These are phyloP conservation scores for Piscicola geometra DNA, from an alignment of 2,888 invertebrate species.

Conservation along the genomic window DNA sequence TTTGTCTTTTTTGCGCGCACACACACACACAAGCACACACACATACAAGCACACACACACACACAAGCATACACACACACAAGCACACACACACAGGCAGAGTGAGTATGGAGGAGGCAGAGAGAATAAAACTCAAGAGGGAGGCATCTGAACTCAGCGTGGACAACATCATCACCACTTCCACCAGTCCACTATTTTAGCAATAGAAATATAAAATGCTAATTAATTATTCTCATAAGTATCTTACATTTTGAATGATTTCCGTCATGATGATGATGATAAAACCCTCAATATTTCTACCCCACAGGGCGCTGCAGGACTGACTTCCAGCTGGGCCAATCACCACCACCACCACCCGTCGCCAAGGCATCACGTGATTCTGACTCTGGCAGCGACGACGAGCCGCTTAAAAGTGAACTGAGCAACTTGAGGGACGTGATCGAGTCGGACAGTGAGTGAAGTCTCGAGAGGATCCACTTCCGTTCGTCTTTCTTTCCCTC, in stretches of 20 bases:
- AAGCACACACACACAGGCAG: conserved; percentile 43
- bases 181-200: too few species aligned
- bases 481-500: too few species aligned
- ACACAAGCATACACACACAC: too few species aligned
- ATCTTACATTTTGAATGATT: too few species aligned
- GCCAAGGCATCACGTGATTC: background rate
- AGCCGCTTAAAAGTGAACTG: background rate
- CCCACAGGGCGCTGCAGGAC: conserved; percentile 3
- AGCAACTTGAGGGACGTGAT: conserved; percentile 7
- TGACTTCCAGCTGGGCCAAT: background rate
- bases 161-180: conserved; percentile 30
- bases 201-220: too few species aligned
- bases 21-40: too few species aligned
- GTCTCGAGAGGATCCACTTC: too few species aligned
- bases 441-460: background rate
- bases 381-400: background rate
- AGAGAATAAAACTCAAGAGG: conserved; percentile 44
- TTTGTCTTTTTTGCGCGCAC: too few species aligned
- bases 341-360: background rate
- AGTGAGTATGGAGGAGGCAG: conserved; percentile 45
- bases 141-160: conserved; percentile 45
- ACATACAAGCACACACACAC: too few species aligned
- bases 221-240: too few species aligned
- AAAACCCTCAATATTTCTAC: too few species aligned
- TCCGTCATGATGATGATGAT: too few species aligned